Base-by-base conservation (phyloP, 2,888 invertebrate species). In the Seira ritae region DNA sequence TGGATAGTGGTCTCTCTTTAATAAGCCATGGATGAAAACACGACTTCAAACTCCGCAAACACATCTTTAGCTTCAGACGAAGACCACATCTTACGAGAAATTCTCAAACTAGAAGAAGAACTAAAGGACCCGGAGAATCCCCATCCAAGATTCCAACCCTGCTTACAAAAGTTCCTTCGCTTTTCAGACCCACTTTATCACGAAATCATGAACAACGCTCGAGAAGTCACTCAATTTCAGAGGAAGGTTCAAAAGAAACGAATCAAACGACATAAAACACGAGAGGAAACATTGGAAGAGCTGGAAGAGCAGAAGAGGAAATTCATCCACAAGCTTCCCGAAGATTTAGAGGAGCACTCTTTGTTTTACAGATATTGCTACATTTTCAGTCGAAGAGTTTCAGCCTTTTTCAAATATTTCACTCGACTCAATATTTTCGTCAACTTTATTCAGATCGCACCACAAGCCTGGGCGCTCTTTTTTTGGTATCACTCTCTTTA, bases 181-280 rank as follows among this genome's bases (percentile, higher is more conserved):
- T 22, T 71, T 19, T 55, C 71, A 2, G 71, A 71, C 55, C 12
- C 23, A 8, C 50, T 71, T 17, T 71, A 71, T 23, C 6, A 20
- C 23, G 71, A 71, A 46, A 71, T 71, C 50, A n/a, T 71, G 3
- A n/a, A 71, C n/a, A 50, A 46, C 1, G 71, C 55, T 1, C 46
- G 71, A 15, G 71, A 71, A 6, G 71, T 71, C 2, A 50, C 71
- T 24, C 8, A 22, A 1, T 12, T 10, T 0, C 37, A 69, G 19
- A 37, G 42, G 15, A 31, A 17, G 17, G 10, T 31, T 20, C 37
- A 69, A 0, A 31, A 42, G 12, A 10, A 12, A 4, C 37, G 42
- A 12, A 12, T 31, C 17, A 31, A 69, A 20, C 6, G 42, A 17
- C 37, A 69, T 42, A 0, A 4, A 12, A 19, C 4, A 12, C 10